Conservation (phyloP, 1,140 invertebrate genomes). For the Zaprionus lachaisei region DNA sequence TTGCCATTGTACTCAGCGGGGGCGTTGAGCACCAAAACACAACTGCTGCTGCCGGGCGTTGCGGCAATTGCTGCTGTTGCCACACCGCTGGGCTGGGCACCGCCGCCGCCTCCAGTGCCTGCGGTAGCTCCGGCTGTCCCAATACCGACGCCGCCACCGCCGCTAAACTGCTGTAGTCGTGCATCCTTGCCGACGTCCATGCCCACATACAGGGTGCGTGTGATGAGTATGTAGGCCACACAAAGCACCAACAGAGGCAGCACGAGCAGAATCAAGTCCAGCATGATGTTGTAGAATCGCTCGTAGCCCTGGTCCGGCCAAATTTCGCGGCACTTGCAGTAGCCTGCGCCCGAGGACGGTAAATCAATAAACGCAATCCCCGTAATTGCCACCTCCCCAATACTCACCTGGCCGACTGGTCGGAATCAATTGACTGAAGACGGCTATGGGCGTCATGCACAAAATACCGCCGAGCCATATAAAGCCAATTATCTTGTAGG, state of each 20-base stretch:
- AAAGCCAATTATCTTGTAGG: constrained; percentile 93
- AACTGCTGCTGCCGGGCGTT: constrained; percentile 48
- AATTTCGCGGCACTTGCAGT: constrained; percentile 89
- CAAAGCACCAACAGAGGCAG: constrained; percentile 91
- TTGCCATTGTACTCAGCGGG: constrained; percentile 52
- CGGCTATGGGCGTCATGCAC: constrained; percentile 89
- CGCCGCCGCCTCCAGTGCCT: not conserved
- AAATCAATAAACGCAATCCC: constrained; percentile 6
- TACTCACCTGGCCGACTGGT: constrained; percentile 83
- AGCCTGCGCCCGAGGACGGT: constrained; percentile 48
- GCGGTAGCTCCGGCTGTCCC: not conserved
- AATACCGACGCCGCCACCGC: not conserved
- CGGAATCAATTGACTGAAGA: constrained; percentile 87
- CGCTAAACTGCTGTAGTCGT: not conserved
- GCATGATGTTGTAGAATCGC: constrained; percentile 90
- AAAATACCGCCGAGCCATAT: constrained; percentile 90
- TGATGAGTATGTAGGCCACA: constrained; percentile 90
- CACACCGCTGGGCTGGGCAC: constrained; percentile 3
- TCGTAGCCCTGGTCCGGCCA: constrained; percentile 88
- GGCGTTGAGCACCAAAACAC: constrained; percentile 55
- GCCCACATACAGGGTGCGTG: constrained; percentile 89
- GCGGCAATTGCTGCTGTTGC: constrained; percentile 22
- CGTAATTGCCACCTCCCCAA: not conserved
- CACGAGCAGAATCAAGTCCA: constrained; percentile 90
- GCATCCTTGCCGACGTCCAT: constrained; percentile 83